Evolutionary conservation across 1,140 invertebrate genomes (phyloP).

Genomic region (Aculops lycopersici): DNA sequence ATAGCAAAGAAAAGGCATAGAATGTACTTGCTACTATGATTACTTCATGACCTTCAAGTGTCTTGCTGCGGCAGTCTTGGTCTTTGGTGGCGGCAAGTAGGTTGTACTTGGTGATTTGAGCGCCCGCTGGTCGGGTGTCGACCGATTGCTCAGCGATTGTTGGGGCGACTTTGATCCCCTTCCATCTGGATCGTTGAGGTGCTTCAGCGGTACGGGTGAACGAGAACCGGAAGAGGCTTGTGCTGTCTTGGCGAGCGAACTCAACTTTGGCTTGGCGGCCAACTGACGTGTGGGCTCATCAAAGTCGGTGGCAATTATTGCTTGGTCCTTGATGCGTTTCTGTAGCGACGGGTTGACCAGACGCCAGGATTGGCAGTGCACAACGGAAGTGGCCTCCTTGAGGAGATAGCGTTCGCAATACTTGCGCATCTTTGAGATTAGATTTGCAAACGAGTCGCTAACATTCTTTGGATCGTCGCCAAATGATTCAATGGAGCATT

Average conservation of each 20-base stretch:
- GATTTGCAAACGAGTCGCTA: constrained; percentile 11
- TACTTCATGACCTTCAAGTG: no score
- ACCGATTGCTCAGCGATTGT: no score
- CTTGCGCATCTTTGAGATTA: constrained; percentile 12
- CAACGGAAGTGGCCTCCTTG: constrained; percentile 13
- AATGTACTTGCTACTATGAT: no score
- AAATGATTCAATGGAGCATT: not conserved
- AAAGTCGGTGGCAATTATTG: constrained; percentile 13
- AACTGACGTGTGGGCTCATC: constrained; percentile 10
- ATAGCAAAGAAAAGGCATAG: no score
- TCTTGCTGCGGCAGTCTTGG: not conserved
- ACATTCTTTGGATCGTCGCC: not conserved
- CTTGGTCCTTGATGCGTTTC: constrained; percentile 13
- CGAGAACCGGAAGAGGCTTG: not conserved
- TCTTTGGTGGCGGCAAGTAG: not conserved
- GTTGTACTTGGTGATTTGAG: not conserved
- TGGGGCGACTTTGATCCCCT: not conserved
- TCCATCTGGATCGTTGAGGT: not conserved
- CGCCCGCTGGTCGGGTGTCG: not conserved
- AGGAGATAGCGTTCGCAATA: constrained; percentile 14
- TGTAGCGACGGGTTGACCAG: constrained; percentile 11
- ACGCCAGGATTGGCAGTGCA: constrained; percentile 12
- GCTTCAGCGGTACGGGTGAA: not conserved
- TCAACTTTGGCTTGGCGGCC: constrained; percentile 19
- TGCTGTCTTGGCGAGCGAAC: not conserved